Conservation (phyloP, 2,888 invertebrate genomes). For the Amblyteles armatorius region DNA sequence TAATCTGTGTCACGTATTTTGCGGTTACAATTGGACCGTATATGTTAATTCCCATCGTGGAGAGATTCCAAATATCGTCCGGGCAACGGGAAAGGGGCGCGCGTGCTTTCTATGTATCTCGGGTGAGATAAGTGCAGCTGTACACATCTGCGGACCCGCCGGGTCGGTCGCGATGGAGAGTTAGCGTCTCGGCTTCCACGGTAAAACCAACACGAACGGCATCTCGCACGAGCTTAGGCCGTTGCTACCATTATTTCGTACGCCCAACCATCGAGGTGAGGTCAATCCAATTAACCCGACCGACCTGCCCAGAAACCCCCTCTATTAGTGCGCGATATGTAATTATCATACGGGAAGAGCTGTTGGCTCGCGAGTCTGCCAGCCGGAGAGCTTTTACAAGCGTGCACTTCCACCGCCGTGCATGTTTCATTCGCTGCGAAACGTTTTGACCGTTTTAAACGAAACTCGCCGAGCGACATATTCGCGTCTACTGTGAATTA, state of each 20-base stretch:
- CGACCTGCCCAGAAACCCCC: conserved; percentile 54
- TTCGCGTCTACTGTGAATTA: not conserved
- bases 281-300: conserved; percentile 64
- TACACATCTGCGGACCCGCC: not conserved
- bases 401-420: not conserved
- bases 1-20: not conserved
- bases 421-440: conserved; percentile 1
- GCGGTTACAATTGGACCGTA: not conserved
- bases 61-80: conserved; percentile 2
- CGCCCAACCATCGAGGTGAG: conserved; percentile 54
- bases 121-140: conserved; percentile 15
- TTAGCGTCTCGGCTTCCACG: not conserved
- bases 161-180: conserved; percentile 5
- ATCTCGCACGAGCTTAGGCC: conserved; percentile 23
- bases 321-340: conserved; percentile 65
- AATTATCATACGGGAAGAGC: conserved; percentile 60
- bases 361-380: conserved; percentile 12
- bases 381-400: conserved; percentile 28
- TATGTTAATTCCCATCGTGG: not conserved
- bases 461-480: not conserved
- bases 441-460: conserved; percentile 5
- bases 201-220: conserved; percentile 19
- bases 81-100: not conserved
- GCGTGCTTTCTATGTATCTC: conserved; percentile 10
- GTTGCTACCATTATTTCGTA: conserved; percentile 50